Conservation (phyloP, 2,113 vertebrate genomes). For the Cyrtonyx montezumae region DNA sequence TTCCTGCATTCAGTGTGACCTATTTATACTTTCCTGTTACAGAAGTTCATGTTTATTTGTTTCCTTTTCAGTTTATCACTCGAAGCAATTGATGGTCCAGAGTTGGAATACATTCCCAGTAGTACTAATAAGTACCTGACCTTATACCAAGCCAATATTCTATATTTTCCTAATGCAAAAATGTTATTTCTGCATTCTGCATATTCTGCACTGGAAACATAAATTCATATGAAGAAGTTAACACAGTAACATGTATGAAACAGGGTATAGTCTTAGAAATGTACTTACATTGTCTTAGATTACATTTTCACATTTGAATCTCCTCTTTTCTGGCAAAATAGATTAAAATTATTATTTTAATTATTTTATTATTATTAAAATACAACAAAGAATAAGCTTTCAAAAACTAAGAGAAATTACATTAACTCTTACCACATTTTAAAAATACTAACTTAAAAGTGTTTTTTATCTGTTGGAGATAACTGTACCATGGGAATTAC, state of each 20-base stretch:
- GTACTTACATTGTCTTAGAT: neutral
- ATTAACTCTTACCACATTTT: neutral
- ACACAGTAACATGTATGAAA: neutral
- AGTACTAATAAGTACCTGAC: neutral
- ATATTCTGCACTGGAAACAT: neutral
- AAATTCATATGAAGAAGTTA: neutral
- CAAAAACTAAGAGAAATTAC: neutral
- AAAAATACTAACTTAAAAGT: neutral
- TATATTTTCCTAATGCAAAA: neutral
- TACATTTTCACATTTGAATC: neutral
- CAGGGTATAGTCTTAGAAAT: neutral
- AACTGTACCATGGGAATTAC: neutral
- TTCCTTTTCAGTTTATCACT: neutral
- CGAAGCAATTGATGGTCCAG: neutral
- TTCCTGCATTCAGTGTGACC: neutral
- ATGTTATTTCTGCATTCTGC: neutral
- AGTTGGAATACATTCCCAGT: neutral
- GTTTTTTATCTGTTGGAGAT: accelerated
- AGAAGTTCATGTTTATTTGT: neutral
- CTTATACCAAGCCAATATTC: neutral
- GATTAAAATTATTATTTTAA: too few relatives aligned
- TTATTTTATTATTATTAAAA: too few relatives aligned
- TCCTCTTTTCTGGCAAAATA: neutral
- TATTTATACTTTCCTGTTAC: neutral
- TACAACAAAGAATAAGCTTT: neutral